Conservation (phyloP, 2,797 vertebrate genomes). For the Coregonus sp. region DNA sequence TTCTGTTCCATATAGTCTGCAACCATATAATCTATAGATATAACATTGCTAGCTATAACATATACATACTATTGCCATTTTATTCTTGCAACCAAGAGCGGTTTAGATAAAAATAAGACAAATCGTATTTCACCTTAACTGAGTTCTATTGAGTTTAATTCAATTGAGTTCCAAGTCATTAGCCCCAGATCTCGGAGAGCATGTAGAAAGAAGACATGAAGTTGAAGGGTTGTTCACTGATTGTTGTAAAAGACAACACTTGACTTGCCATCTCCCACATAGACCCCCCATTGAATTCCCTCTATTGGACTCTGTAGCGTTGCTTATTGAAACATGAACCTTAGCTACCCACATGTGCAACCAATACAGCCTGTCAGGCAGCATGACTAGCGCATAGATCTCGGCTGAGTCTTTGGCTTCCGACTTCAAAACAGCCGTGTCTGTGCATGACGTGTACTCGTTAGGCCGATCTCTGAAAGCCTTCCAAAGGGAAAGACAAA, state of each 20-base stretch:
- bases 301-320: not conserved
- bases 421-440: slow-evolving; percentile 4
- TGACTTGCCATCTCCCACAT: not conserved
- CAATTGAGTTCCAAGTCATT: not conserved
- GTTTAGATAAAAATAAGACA: not conserved
- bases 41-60: no score
- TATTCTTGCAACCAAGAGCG: not conserved
- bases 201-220: not conserved
- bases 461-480: slow-evolving; percentile 17
- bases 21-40: not conserved
- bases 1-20: not conserved
- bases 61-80: not conserved
- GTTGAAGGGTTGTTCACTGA: not conserved
- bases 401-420: not conserved
- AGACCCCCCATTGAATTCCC: not conserved
- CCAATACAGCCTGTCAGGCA: slow-evolving; percentile 26
- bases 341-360: slow-evolving; percentile 18
- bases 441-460: slow-evolving; percentile 1
- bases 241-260: not conserved
- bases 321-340: not conserved
- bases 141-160: not conserved
- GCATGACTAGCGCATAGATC: not conserved
- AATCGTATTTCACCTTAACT: not conserved
- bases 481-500: slow-evolving; percentile 22
- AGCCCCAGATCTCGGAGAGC: not conserved